Evolutionary conservation across 1,140 invertebrate species (phyloP).

Genomic region (Sinella curviseta): DNA sequence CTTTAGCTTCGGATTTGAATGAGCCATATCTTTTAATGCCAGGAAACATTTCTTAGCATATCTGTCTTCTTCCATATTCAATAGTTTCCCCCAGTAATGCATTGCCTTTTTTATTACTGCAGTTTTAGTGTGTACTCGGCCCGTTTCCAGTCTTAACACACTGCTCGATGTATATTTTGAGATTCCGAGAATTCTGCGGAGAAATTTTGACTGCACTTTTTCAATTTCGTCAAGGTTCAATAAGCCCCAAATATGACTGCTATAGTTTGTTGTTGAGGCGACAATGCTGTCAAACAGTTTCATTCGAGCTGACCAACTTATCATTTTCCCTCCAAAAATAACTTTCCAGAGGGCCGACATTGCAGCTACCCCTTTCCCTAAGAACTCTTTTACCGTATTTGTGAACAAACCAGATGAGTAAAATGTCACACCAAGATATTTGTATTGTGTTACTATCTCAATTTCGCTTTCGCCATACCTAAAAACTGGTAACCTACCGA

Average conservation of each 20-base stretch:
- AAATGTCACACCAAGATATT: conserved; percentile 27
- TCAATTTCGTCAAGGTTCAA: not conserved
- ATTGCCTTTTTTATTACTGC: conserved; percentile 14
- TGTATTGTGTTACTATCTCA: conserved; percentile 26
- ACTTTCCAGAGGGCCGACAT: not conserved
- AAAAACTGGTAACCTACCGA: not conserved
- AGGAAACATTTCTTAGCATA: not conserved
- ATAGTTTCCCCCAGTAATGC: not conserved
- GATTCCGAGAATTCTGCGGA: not conserved
- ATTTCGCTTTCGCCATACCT: not conserved
- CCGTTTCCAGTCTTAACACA: conserved; percentile 26
- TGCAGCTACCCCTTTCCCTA: conserved; percentile 6
- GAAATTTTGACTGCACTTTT: not conserved
- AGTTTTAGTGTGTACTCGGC: not conserved
- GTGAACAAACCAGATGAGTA: not conserved
- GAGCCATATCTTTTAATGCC: not conserved
- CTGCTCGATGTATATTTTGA: not conserved
- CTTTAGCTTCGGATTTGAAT: not conserved
- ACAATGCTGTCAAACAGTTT: not conserved
- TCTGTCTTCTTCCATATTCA: not conserved
- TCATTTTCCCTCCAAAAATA: not conserved
- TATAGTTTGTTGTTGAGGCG: not conserved
- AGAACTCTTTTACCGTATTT: not conserved
- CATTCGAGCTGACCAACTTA: not conserved
- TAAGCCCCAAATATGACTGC: not conserved